Evolutionary conservation across 2,888 invertebrate species (phyloP).

Genomic region (Fragum whitleyi): DNA sequence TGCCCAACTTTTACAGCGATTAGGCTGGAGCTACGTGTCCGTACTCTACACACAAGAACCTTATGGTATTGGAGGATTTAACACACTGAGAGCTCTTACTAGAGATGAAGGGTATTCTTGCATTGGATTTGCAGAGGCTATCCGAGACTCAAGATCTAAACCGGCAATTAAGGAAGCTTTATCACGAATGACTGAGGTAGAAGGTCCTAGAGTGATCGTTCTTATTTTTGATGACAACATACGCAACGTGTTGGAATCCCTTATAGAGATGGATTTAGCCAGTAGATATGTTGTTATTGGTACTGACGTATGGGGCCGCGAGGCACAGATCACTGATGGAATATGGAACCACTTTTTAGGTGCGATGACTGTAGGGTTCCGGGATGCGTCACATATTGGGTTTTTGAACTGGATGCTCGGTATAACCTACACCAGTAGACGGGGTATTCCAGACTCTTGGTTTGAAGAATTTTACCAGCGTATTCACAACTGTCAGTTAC

Average conservation of each 20-base stretch:
- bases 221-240: constrained; percentile 75
- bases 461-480: constrained; percentile 85
- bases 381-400: constrained; percentile 69
- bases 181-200: constrained; percentile 44
- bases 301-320: constrained; percentile 68
- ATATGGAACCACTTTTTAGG: constrained; percentile 55
- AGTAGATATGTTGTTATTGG: constrained; percentile 76
- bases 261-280: constrained; percentile 65
- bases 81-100: constrained; percentile 39
- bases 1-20: constrained; percentile 79
- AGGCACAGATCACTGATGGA: constrained; percentile 32
- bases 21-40: constrained; percentile 84
- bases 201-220: constrained; percentile 78
- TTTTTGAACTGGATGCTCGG: constrained; percentile 76
- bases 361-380: constrained; percentile 63
- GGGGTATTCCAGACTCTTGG: constrained; percentile 84
- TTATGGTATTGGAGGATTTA: constrained; percentile 61
- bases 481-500: constrained; percentile 71
- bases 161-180: constrained; percentile 63
- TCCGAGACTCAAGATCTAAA: constrained; percentile 53
- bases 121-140: constrained; percentile 57
- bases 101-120: constrained; percentile 61
- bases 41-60: constrained; percentile 76
- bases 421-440: constrained; percentile 63
- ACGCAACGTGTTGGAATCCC: constrained; percentile 68